Conservation (phyloP, 2,797 vertebrate species). For the Diplodus puntazzo region DNA sequence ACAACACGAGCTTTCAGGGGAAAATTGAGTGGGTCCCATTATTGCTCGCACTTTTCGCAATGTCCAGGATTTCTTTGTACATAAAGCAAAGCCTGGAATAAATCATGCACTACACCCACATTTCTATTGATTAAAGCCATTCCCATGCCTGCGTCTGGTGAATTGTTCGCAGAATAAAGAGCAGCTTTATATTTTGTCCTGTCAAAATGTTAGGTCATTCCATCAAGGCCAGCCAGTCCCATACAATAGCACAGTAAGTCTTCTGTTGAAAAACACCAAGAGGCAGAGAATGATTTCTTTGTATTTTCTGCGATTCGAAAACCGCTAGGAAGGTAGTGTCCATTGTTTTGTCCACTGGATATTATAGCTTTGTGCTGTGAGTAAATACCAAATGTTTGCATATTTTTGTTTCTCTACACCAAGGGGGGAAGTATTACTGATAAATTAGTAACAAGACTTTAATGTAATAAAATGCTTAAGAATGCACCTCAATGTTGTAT, state of each 20-base stretch:
- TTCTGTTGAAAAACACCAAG: conserved; percentile 74
- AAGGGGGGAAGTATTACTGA: neutral
- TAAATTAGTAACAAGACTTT: neutral
- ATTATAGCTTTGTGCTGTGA: conserved; percentile 17
- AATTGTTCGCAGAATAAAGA: conserved; percentile 97
- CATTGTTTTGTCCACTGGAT: conserved; percentile 44
- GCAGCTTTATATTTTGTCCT: conserved; percentile 98
- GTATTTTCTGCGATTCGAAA: conserved; percentile 60
- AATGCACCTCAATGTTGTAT: neutral
- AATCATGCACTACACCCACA: conserved; percentile 91
- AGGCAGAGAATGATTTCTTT: conserved; percentile 61
- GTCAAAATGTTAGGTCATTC: conserved; percentile 97
- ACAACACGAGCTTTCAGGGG: conserved; percentile 93
- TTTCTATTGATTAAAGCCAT: conserved; percentile 98
- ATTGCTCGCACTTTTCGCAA: conserved; percentile 91
- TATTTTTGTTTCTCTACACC: neutral
- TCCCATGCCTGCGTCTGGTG: conserved; percentile 94
- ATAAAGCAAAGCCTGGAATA: conserved; percentile 95
- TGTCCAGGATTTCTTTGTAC: conserved; percentile 94
- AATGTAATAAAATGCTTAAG: neutral
- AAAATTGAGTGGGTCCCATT: conserved; percentile 95
- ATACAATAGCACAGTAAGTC: conserved; percentile 74
- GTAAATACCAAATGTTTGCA: conserved; percentile 8
- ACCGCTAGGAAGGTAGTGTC: conserved; percentile 47
- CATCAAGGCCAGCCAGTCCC: conserved; percentile 91